Base-by-base conservation (phyloP, 23 tunicate species). In the Phallusia fumigata region DNA sequence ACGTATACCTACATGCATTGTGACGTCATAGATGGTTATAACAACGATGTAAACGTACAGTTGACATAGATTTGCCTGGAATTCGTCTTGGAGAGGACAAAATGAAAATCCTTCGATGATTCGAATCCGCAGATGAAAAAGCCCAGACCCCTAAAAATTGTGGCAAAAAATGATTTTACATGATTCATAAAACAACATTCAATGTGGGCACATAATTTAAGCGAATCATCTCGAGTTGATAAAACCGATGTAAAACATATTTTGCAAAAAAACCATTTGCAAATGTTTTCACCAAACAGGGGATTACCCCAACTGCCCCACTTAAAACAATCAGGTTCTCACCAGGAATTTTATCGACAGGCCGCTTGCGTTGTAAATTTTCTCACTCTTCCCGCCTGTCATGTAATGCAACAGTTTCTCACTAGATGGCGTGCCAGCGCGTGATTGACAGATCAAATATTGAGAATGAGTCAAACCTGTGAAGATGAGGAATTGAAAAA, bases 111-210 rank as follows among this genome's bases (percentile, higher is more conserved):
- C 96, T 22, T 78, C 19, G 26, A 53, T 78, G 11, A 91, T n/a
- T n/a, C 84, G 78, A 13, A 91, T 53, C 34, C 96, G 87, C 0
- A 91, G 82, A 36, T 91, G 96, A 73, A 91, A 91, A 0, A 91
- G 81, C 0, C 96, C 96, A 0, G 89, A 52, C 8, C 96, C 96
- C 96, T 86, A 35, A 28, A 76, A 80, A 74, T 18, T 19, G 28
- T 21, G 28, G 11, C 69, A n/a, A n/a, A n/a, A n/a, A n/a, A n/a
- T n/a, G n/a, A n/a, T n/a, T n/a, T n/a, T n/a, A n/a, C n/a, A n/a
- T n/a, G n/a, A n/a, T n/a, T n/a, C n/a, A n/a, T n/a, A n/a, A n/a
- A n/a, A n/a, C n/a, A n/a, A n/a, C n/a, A n/a, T n/a, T n/a, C n/a
- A n/a, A n/a, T n/a, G n/a, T n/a, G n/a, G n/a, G n/a, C n/a, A n/a